Conservation (phyloP, 2,113 vertebrate species). For the Pedetes capensis region DNA sequence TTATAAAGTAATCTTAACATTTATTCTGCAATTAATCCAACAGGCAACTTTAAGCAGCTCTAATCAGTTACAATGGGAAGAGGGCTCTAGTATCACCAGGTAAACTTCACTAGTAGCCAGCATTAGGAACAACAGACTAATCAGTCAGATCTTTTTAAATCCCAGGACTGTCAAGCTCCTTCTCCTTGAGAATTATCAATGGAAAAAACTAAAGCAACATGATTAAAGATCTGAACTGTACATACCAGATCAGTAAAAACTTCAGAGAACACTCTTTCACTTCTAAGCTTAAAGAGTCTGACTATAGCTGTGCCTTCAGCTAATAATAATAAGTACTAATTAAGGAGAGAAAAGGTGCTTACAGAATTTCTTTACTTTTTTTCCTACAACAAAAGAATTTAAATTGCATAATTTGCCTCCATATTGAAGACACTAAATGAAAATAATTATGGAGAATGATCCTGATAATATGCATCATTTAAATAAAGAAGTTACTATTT, state of each 20-base stretch:
- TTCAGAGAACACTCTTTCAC: neutral
- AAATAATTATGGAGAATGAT: slow-evolving; percentile 26
- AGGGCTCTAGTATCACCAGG: neutral
- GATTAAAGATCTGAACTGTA: neutral
- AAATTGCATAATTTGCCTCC: neutral
- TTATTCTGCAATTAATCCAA: slow-evolving; percentile 18
- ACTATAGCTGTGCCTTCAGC: neutral
- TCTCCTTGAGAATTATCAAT: neutral
- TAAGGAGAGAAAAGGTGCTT: neutral
- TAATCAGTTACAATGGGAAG: neutral
- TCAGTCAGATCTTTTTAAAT: neutral
- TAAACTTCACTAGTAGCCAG: slow-evolving; percentile 23
- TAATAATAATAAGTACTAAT: slow-evolving; percentile 11
- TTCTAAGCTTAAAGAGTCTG: slow-evolving; percentile 16
- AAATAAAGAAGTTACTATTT: slow-evolving; percentile 18
- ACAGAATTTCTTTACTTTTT: neutral
- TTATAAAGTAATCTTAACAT: slow-evolving; percentile 60
- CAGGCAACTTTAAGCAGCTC: slow-evolving; percentile 25
- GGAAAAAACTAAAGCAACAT: slow-evolving; percentile 9
- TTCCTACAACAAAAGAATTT: neutral
- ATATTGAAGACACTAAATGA: slow-evolving; percentile 27
- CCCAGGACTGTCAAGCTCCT: neutral
- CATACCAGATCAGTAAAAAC: slow-evolving; percentile 3
- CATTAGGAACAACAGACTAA: neutral
- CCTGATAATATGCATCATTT: neutral